Evolutionary conservation across 2,888 invertebrate genomes (phyloP).

Genomic region (Pemphredon lugubris): DNA sequence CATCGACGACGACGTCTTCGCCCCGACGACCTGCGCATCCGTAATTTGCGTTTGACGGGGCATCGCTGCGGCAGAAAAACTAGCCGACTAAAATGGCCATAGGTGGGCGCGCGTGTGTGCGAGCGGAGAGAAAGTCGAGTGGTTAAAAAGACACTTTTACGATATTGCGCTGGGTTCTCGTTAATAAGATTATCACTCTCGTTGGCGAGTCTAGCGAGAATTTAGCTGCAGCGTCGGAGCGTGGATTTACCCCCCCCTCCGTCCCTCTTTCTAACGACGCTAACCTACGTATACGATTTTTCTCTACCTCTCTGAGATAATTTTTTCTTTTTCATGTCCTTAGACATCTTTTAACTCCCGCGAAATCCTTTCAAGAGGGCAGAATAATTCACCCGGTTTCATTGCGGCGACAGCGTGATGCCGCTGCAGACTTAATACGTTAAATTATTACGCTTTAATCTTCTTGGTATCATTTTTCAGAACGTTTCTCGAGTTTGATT

Average conservation of each 20-base stretch:
- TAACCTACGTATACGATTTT: conserved; percentile 9
- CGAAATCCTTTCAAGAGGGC: conserved; percentile 27
- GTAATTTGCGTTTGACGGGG: conserved; percentile 70
- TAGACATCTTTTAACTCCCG: conserved; percentile 14
- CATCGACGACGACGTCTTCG: conserved; percentile 60
- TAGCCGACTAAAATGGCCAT: conserved; percentile 24
- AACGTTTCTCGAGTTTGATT: no score
- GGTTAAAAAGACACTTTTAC: conserved; percentile 54
- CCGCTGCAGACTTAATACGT: conserved; percentile 19
- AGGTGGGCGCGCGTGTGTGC: not conserved
- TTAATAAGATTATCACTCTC: conserved; percentile 62
- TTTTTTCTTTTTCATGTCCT: not conserved
- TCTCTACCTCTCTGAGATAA: not conserved
- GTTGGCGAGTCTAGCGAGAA: conserved; percentile 36
- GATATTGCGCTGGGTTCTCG: conserved; percentile 60
- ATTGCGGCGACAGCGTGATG: conserved; percentile 22
- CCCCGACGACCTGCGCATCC: conserved; percentile 63
- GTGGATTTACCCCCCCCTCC: conserved; percentile 18
- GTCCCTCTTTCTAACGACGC: not conserved
- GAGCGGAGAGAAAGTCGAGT: conserved; percentile 47
- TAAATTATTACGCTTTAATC: no score
- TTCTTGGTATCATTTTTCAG: no score
- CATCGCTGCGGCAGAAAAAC: conserved; percentile 60
- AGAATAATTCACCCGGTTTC: conserved; percentile 52
- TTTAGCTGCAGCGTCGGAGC: conserved; percentile 31